Percentiles rank a stretch among this genome's conserved stretches.
Evolutionary conservation across 2,888 invertebrate genomes (phyloP).

Genomic region (Scrobipalpa atriplicella): DNA sequence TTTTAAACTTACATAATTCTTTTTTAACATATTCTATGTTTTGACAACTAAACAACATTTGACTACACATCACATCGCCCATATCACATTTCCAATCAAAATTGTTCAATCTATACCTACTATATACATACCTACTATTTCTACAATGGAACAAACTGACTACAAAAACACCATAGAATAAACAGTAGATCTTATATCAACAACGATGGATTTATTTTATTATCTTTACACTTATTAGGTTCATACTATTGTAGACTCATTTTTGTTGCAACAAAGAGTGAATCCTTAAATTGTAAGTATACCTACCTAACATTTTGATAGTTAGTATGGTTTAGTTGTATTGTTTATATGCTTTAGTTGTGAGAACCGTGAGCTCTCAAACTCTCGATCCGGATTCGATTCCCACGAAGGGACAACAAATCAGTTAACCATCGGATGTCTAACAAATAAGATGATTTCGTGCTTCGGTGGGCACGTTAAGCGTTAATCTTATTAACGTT

Average conservation of each 20-base stretch:
- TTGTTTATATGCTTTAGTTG: no score
- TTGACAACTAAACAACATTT: constrained; percentile 13
- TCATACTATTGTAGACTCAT: neutral
- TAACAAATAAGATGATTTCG: no score
- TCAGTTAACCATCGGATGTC: no score
- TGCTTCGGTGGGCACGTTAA: no score
- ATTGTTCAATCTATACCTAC: constrained; percentile 39
- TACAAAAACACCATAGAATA: constrained; percentile 27
- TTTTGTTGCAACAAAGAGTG: no score
- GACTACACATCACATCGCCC: constrained; percentile 41
- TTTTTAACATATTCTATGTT: neutral
- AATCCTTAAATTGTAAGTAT: no score
- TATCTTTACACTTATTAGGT: constrained; percentile 35
- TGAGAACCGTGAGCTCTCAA: no score
- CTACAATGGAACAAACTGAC: constrained; percentile 43
- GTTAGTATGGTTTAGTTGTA: no score
- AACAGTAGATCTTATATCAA: constrained; percentile 35
- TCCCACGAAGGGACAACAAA: no score
- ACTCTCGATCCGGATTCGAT: no score
- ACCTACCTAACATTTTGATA: no score
- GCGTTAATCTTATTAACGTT: no score
- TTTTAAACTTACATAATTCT: neutral
- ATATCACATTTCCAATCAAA: constrained; percentile 53
- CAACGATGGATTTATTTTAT: constrained; percentile 42
- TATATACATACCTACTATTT: constrained; percentile 42